Evolutionary conservation across 37 sponge, comb jelly and placozoan species (phyloP), one percentile per base, ranked within the genome.

Genomic region (Crambe crambe): DNA sequence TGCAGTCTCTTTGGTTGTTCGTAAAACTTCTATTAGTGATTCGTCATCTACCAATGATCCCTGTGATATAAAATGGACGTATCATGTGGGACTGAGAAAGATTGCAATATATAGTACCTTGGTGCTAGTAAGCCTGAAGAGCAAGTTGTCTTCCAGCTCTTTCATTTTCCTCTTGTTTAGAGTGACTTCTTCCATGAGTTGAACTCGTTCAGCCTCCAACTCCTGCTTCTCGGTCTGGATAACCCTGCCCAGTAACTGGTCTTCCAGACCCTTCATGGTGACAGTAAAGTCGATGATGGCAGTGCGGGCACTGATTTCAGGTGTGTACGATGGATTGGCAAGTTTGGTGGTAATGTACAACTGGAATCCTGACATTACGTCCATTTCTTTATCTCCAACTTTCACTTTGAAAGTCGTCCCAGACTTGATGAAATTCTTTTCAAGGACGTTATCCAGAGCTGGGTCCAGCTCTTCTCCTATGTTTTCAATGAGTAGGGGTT

Each of bases 211-310:
- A 39, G 90, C 68, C 76, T 98, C 99, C 65, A 98, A 77, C 80
- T 98, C 98, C 32, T 92, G 92, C 68, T 98, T 98, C 93, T 98
- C 99, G 37, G 88, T 91, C 42, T 94, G 82, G 25, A 98, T 98
- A n/a, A 98, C 99, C n/a, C 97, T 65, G 22, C 99, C 99, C 31
- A 98, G 91, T 0, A 98, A 84, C 91, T 98, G 99, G 71, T 96
- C 99, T 72, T 96, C 99, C 44, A 98, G 86, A 1, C 99, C 99
- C 76, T 96, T 93, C 99, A 98, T 98, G 17, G 99, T 98, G 47
- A 98, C 99, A 26, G 99, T 98, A 88, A 98, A 98, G 68, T 98
- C 99, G 27, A 98, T 94, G 74, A 98, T 98, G 57, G 92, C 80
- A 2, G 97, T 96, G 23, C 93, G 85, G 27, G 99, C 99, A 72